Evolutionary conservation across 2,113 vertebrate species (phyloP).

Genomic region (Phalacrocorax brasilianus): DNA sequence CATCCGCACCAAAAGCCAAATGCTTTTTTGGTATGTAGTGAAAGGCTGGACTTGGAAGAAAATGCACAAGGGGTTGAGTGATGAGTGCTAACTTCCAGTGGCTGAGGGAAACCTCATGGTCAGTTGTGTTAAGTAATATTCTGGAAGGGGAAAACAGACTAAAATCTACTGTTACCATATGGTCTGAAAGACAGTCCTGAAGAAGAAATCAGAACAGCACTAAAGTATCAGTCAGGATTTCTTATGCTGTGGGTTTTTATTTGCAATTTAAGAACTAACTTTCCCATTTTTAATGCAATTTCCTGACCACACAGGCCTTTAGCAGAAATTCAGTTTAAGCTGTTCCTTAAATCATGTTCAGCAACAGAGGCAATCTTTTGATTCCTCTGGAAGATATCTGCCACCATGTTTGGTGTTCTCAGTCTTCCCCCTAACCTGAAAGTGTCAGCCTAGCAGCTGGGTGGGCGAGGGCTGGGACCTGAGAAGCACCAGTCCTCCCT

Average conservation of each 20-base stretch:
- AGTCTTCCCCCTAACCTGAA: neutral
- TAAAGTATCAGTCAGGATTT: neutral
- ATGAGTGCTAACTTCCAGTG: neutral
- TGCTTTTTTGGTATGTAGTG: neutral
- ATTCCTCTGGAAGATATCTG: neutral
- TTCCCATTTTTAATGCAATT: neutral
- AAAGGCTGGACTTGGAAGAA: neutral
- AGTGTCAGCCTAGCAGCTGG: neutral
- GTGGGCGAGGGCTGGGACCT: neutral
- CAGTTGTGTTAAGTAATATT: neutral
- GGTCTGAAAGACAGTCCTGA: neutral
- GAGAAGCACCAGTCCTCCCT: neutral
- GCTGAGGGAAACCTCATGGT: neutral
- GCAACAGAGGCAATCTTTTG: neutral
- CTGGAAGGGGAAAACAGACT: neutral
- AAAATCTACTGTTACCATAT: neutral
- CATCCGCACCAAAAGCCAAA: neutral
- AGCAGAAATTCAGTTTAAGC: neutral
- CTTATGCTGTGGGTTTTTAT: neutral
- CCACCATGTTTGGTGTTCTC: neutral
- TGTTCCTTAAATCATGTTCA: neutral
- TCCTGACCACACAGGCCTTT: neutral
- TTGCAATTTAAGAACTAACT: neutral
- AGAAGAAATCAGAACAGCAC: neutral
- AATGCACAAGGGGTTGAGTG: neutral